These are phyloP conservation scores for Phengaris alcon DNA, from an alignment of 2,888 invertebrate genomes.

Conservation along the genomic window DNA sequence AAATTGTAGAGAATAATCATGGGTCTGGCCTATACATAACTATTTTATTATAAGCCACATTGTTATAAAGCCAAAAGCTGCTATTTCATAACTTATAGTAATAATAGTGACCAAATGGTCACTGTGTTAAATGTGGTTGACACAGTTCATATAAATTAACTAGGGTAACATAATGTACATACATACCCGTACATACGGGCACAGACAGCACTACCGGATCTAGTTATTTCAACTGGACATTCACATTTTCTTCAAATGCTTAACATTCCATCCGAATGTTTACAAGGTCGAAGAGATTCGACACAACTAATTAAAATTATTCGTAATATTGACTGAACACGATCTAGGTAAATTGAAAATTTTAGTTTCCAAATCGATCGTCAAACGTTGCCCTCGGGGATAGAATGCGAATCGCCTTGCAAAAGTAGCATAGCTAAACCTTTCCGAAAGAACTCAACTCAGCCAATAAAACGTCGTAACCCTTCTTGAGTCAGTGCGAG, in stretches of 20 bases:
- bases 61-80: not conserved
- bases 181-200: not conserved
- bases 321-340: not conserved
- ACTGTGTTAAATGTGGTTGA: not conserved
- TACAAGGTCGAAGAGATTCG: conserved; percentile 47
- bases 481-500: conserved; percentile 54
- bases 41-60: not conserved
- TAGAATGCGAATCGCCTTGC: conserved; percentile 67
- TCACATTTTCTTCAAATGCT: conserved; percentile 44
- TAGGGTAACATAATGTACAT: not conserved
- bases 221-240: conserved; percentile 40
- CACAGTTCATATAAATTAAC: conserved; percentile 22
- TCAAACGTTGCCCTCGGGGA: conserved; percentile 33
- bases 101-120: conserved; percentile 1
- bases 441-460: conserved; percentile 52
- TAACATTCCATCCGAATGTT: conserved; percentile 42
- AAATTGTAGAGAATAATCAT: not conserved
- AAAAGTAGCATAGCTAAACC: conserved; percentile 57
- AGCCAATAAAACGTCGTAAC: conserved; percentile 48
- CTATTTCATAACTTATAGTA: conserved; percentile 15
- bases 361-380: conserved; percentile 33
- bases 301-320: conserved; percentile 29
- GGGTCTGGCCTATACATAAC: not conserved
- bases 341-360: conserved; percentile 7
- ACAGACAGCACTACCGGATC: conserved; percentile 38